Conservation (phyloP, 1,140 invertebrate species). For the Drosophila murphyi region DNA sequence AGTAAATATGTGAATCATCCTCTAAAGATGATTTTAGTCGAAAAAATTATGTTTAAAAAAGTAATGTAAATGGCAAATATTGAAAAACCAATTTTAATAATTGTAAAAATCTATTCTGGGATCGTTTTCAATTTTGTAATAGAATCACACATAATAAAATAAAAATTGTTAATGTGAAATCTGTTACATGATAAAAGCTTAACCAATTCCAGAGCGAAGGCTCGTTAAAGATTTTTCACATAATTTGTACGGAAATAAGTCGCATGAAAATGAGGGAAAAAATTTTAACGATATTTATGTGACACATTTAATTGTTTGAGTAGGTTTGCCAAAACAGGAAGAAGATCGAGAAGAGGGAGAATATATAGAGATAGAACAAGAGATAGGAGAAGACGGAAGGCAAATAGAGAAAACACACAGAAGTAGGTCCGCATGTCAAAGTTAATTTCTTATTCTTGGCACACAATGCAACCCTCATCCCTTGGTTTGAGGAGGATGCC, state of each 20-base stretch:
- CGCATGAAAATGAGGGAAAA: slow-evolving; percentile 58
- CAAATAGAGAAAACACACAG: slow-evolving; percentile 21
- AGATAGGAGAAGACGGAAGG: slow-evolving; percentile 8
- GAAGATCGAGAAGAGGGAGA: not conserved
- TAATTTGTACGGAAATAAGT: slow-evolving; percentile 61
- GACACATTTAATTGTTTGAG: slow-evolving; percentile 74
- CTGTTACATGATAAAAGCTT: slow-evolving; percentile 74
- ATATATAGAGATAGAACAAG: slow-evolving; percentile 2
- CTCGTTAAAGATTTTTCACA: slow-evolving; percentile 71
- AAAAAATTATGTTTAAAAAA: too few species aligned
- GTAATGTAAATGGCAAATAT: too few species aligned
- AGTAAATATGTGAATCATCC: too few species aligned
- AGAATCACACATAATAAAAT: too few species aligned
- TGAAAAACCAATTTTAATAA: too few species aligned
- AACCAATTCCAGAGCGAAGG: slow-evolving; percentile 23
- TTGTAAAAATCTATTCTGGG: too few species aligned
- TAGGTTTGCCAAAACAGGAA: slow-evolving; percentile 56
- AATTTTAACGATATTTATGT: slow-evolving; percentile 71
- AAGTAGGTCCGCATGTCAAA: slow-evolving; percentile 72
- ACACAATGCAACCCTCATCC: slow-evolving; percentile 41
- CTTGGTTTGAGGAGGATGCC: not conserved
- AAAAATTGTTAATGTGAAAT: slow-evolving; percentile 21
- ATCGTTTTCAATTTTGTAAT: too few species aligned
- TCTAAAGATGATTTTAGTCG: too few species aligned
- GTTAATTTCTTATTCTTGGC: slow-evolving; percentile 76